A percentile compares a stretch with the other conserved stretches of the same genome.
Conservation (phyloP, 2,797 vertebrate genomes). For the Sternarchorhynchus goeldii region DNA sequence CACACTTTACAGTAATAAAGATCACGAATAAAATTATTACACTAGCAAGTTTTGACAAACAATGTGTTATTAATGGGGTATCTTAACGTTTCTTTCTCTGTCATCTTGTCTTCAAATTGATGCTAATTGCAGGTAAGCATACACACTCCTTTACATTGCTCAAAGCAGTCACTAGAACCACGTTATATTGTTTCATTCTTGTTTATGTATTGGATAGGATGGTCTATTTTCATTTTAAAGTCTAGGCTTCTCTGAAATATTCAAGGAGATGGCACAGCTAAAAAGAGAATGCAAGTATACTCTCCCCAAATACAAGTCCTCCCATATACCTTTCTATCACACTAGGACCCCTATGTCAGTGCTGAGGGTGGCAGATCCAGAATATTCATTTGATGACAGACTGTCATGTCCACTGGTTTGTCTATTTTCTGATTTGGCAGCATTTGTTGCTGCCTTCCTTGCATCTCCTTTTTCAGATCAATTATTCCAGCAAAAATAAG, state of each 20-base stretch:
- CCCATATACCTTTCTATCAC: background rate
- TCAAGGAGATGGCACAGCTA: background rate
- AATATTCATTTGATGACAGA: background rate
- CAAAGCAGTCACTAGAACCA: background rate
- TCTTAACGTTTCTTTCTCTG: background rate
- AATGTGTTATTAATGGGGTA: background rate
- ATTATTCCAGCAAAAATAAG: slow-evolving; percentile 38
- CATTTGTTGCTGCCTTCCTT: background rate
- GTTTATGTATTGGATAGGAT: background rate
- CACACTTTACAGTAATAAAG: background rate
- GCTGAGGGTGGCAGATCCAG: background rate
- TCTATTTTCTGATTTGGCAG: background rate
- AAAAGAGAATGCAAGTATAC: background rate
- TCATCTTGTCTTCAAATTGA: background rate
- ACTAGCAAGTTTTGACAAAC: background rate
- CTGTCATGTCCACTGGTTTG: background rate
- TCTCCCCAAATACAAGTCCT: background rate
- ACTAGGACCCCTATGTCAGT: background rate
- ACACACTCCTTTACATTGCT: background rate
- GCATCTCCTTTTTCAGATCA: slow-evolving; percentile 25
- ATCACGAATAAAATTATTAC: background rate
- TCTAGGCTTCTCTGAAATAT: background rate
- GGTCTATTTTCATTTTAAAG: background rate
- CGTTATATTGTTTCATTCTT: slow-evolving; percentile 1
- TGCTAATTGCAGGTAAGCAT: slow-evolving; percentile 11